Evolutionary conservation across 1,140 invertebrate species (phyloP).

Genomic region (Heliconius hewitsoni): DNA sequence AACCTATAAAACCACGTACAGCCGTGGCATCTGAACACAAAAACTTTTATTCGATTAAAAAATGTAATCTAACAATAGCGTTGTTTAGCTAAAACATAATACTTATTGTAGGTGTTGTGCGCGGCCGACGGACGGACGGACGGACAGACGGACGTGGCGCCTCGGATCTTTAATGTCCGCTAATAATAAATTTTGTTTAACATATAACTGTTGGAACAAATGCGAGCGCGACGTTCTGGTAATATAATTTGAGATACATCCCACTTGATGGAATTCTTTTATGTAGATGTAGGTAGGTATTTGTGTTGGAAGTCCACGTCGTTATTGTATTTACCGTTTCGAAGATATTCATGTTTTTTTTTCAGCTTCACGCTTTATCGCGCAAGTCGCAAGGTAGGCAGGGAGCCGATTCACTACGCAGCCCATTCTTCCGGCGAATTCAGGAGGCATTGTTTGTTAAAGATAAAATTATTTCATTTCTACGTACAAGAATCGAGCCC

Average conservation of each 20-base stretch:
- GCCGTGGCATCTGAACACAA: neutral
- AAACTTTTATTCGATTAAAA: conserved; percentile 18
- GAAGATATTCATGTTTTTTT: neutral
- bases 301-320: neutral
- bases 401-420: too few species aligned
- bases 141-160: conserved; percentile 47
- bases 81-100: conserved; percentile 38
- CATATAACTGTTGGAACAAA: conserved; percentile 60
- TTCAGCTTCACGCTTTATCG: too few species aligned
- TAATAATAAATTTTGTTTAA: conserved; percentile 68
- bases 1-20: neutral
- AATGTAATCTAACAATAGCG: conserved; percentile 33
- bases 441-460: too few species aligned
- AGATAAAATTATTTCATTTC: too few species aligned
- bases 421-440: too few species aligned
- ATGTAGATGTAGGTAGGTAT: neutral
- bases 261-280: conserved; percentile 47
- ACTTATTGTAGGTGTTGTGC: conserved; percentile 38
- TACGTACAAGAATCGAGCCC: too few species aligned
- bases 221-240: conserved; percentile 47
- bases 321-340: neutral
- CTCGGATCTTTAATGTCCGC: conserved; percentile 60
- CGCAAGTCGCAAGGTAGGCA: too few species aligned
- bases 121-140: conserved; percentile 50
- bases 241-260: conserved; percentile 45